phyloP scores from a whole-genome alignment of 1,140 invertebrate genomes.

The Orchestia grillus region DNA sequence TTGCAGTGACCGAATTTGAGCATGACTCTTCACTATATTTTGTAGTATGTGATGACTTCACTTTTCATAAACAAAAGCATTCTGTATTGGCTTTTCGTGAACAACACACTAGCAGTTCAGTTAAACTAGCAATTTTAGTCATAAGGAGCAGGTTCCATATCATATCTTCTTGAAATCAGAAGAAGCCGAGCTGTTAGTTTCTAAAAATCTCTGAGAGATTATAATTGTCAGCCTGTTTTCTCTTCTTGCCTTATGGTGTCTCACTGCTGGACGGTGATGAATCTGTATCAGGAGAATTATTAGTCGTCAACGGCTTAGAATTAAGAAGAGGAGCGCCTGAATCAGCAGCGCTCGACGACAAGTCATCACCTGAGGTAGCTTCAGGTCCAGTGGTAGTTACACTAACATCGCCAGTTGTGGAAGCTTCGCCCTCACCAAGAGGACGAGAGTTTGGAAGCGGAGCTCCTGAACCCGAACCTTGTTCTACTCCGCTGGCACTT shows the following conservation, averaged over 20 bases:
- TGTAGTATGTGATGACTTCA: background rate
- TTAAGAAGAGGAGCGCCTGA: slow-evolving; percentile 7
- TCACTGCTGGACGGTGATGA: background rate
- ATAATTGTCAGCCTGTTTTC: background rate
- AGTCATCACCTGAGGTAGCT: background rate
- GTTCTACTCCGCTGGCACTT: background rate
- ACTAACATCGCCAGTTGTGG: background rate
- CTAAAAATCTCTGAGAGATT: background rate
- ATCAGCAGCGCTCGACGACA: background rate
- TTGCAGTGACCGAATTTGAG: background rate
- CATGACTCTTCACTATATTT: background rate
- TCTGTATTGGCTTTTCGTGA: background rate
- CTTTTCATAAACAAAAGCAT: background rate
- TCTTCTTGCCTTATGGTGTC: too few species aligned
- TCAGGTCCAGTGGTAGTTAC: background rate
- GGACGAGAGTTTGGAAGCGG: slow-evolving; percentile 14
- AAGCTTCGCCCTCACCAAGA: background rate
- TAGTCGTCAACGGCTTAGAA: background rate
- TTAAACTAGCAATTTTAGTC: background rate
- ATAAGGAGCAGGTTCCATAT: background rate
- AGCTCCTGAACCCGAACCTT: background rate
- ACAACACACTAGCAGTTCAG: background rate
- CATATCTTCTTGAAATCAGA: background rate
- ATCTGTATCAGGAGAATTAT: background rate
- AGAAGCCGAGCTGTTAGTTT: background rate